Evolutionary conservation across 2,797 vertebrate species (phyloP), one percentile per base, ranked within the genome.

Genomic region (Mormyrops attenuatus): DNA sequence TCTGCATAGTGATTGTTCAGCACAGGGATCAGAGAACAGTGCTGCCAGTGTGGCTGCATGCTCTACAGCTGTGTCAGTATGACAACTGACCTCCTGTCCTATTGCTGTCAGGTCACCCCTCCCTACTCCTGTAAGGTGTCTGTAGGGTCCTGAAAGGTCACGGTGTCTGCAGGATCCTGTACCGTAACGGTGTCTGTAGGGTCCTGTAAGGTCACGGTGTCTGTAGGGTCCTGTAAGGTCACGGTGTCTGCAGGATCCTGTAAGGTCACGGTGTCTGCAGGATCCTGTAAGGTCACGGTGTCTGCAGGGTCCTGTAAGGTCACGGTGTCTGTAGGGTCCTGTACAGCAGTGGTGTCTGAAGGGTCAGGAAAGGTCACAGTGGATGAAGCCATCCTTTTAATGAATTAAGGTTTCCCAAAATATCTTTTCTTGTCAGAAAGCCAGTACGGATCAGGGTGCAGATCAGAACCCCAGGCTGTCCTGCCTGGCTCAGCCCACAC

Each of bases 391-490:
- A 26, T 26, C 22, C 3, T 9, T 66, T 66, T 66, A 66, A 66
- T 66, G 22, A 26, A 8, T 66, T 30, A 3, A 66, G 22, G 22
- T 66, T 66, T 30, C 22, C 60, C 60, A 26, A 66, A 66, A 66
- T 66, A 66, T 26, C 22, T 26, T 66, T 66, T 11, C 22, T 30
- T 66, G 63, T 30, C 22, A 66, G 63, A 66, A 66, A 66, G 63
- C 3, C 63, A 66, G 26, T 30, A 30, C 9, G 9, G 26, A 30
- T 66, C 22, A 66, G 63, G 22, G 63, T 85, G 52, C 85, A 34
- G 84, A 50, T 57, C 22, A 53, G 85, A 34, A 30, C 22, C 52
- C 93, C 94, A 93, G 94, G 91, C 88, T 26, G 30, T 47, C 77
- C 82, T 63, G 34, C 34, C 57, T 89, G 55, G 55, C 38, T 89